Base-by-base conservation (phyloP, 92 coral and sea anemone genomes). In the Galaxea fascicularis region DNA sequence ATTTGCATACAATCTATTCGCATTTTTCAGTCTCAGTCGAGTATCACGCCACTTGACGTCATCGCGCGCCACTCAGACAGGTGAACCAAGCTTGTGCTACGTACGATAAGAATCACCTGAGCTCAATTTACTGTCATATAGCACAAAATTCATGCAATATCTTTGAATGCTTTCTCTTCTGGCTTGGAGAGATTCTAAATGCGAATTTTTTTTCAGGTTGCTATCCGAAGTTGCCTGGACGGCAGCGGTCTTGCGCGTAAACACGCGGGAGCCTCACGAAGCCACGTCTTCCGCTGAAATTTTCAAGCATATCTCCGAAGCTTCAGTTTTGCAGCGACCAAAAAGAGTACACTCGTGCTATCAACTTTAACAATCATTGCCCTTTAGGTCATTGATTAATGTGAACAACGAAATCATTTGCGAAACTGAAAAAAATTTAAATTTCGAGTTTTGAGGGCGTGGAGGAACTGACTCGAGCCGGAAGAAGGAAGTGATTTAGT, bases 21-120 rank as follows among this genome's bases (percentile, higher is more conserved):
- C n/a, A n/a, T n/a, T n/a, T n/a, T n/a, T 15, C 41, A 11, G 8
- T 24, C 75, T 77, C 89, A 71, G 75, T 30, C 67, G 58, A 77
- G 58, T 14, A 74, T 85, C 89, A 85, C 77, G 84, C 84, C 89
- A 85, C 83, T 67, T 85, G 89, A 85, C 89, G 89, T 85, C 84
- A 85, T 64, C 1, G 59, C 68, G 77, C 89, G 89, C 89, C 67
- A 52, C 68, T 0, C 35, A 14, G 30, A 54, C 83, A 76, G 82
- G 82, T 85, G 82, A 73, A 46, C 24, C 1, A 26, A 3, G 29
- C 20, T 39, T n/a, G 77, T 10, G 69, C 29, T 39, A 35, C 35
- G 60, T 29, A 30, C 21, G 26, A 53, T 20, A 1, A 44, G 8
- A 17, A 60, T n/a, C 21, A 28, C 8, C 4, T 52, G 53, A 49